Evolutionary conservation across 2,113 vertebrate species (phyloP).

Genomic region (Athene cunicularia): DNA sequence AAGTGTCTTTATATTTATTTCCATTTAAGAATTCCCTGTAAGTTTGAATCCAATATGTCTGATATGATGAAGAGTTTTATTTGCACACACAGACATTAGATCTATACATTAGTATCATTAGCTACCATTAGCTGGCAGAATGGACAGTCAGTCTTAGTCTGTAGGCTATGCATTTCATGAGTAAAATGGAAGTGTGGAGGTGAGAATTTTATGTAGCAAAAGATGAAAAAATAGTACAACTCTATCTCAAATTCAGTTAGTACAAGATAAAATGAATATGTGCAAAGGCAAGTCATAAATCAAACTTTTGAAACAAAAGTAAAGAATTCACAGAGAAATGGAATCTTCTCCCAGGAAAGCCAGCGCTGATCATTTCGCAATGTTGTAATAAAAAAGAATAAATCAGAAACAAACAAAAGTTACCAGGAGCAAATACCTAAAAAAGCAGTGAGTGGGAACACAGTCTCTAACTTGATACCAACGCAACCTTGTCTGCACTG

Average conservation of each 20-base stretch:
- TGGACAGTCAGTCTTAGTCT: not conserved
- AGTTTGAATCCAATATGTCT: not conserved
- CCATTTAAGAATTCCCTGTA: not conserved
- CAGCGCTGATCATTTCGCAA: not conserved
- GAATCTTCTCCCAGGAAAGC: not conserved
- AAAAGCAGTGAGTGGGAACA: not conserved
- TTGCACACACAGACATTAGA: not conserved
- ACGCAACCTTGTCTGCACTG: not conserved
- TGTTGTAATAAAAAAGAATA: not conserved
- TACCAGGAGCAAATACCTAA: not conserved
- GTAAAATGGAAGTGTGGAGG: rapidly evolving
- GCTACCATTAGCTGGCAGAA: not conserved
- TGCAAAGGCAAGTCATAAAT: constrained; percentile 22
- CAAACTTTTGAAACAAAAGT: not conserved
- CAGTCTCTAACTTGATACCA: not conserved
- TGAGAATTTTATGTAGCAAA: not conserved
- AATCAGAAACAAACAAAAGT: not conserved
- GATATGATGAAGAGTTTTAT: not conserved
- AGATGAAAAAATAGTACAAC: not conserved
- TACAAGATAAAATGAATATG: not conserved
- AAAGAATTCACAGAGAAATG: not conserved
- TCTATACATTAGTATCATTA: not conserved
- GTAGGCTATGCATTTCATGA: not conserved
- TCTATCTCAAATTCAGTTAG: not conserved
- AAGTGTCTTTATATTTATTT: not conserved